Base-by-base conservation (phyloP, 2,888 invertebrate species). In the Andrena bicolor region DNA sequence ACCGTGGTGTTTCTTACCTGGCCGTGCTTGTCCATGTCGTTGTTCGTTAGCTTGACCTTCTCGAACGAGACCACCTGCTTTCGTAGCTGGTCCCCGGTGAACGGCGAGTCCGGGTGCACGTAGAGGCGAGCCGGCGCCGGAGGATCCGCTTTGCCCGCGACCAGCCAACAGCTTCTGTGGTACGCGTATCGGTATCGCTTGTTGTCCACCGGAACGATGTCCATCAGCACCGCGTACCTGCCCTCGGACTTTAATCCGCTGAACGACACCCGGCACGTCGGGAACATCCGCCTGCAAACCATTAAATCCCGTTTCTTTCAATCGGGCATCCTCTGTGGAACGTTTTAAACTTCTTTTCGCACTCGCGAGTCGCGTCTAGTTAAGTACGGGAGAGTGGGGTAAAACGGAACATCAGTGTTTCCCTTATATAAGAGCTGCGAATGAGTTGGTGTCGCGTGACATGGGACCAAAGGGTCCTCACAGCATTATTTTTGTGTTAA, bases 11-110 rank as follows among this genome's bases (percentile, higher is more conserved):
- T 70, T 77, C 95, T 95, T 93, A 97, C 97, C 94, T 97, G 96
- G 89, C 96, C 96, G 88, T 96, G 95, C 91, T 96, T 96, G 93
- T 97, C 97, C 95, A 97, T 96, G 94, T 97, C 97, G 94, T 97
- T 97, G 94, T 97, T 97, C 89, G 97, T 97, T 80, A 97, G 95
- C 92, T 97, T 97, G 90, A 97, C 96, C 94, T 97, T 97, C 94
- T 97, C 97, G 94, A 97, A 97, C 56, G 97, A 97, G 80, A 97
- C 96, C 84, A 97, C 96, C 93, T 97, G 97, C 91, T 97, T 97
- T 90, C 96, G 95, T 71, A 97, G 95, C 91, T 97, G 97, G 88
- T 97, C 97, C 0, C 97, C 97, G 66, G 96, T 96, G 94, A 96
- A 97, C n/a, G 97, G 97, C 0, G 96, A 96, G 93, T 97, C 97